Conservation (phyloP, 1,140 invertebrate genomes). For the Artemia franciscana region DNA sequence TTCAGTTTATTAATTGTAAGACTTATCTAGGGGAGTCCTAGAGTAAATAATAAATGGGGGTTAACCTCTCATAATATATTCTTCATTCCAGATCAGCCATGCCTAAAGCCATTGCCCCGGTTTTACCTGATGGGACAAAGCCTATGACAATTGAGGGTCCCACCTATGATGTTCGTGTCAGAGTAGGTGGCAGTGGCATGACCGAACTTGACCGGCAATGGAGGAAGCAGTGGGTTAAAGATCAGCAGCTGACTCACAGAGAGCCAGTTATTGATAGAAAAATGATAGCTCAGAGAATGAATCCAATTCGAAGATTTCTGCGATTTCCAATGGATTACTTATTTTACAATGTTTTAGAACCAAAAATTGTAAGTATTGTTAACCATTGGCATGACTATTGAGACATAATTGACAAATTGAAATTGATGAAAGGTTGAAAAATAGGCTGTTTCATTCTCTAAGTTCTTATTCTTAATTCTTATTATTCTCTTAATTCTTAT, state of each 20-base stretch:
- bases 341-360: slow-evolving; percentile 3
- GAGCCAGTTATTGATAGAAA: slow-evolving; percentile 41
- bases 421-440: too few species aligned
- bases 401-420: too few species aligned
- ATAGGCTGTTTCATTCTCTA: too few species aligned
- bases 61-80: too few species aligned
- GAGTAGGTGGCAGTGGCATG: slow-evolving; percentile 45
- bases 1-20: too few species aligned
- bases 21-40: too few species aligned
- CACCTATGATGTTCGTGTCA: slow-evolving; percentile 12
- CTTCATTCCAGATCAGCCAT: background rate
- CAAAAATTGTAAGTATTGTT: background rate
- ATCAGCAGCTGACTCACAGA: slow-evolving; percentile 42
- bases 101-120: background rate
- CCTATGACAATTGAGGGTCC: slow-evolving; percentile 42
- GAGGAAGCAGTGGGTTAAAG: slow-evolving; percentile 55
- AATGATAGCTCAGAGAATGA: slow-evolving; percentile 38
- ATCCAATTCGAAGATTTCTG: slow-evolving; percentile 51
- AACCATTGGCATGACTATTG: too few species aligned
- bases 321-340: slow-evolving; percentile 39
- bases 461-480: too few species aligned
- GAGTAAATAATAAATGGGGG: too few species aligned
- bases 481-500: too few species aligned
- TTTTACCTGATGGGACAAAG: slow-evolving; percentile 18
- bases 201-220: slow-evolving; percentile 52